Conservation (phyloP, 2,113 vertebrate species). For the Notiomystis cincta region DNA sequence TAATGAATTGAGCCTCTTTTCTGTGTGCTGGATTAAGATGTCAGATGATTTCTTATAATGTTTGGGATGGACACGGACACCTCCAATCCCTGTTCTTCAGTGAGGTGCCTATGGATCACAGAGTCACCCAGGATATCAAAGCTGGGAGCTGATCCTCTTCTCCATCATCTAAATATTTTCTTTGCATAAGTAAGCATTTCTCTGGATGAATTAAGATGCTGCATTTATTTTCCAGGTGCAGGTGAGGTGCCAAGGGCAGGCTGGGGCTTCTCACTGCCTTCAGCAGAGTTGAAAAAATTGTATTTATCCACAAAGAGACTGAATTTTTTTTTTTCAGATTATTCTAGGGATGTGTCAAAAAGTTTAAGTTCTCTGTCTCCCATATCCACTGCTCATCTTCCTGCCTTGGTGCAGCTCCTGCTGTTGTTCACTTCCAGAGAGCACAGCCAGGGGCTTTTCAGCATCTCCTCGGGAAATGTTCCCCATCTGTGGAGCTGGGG, state of each 20-base stretch:
- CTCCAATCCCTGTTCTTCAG: neutral
- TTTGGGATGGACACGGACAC: neutral
- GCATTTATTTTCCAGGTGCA: neutral
- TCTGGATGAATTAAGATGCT: neutral
- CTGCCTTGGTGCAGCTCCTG: neutral
- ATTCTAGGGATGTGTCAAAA: neutral
- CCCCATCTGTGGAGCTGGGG: neutral
- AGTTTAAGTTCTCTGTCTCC: neutral
- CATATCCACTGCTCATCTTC: neutral
- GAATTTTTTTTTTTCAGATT: neutral
- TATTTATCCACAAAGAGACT: neutral
- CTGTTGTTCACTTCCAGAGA: neutral
- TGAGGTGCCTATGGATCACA: neutral
- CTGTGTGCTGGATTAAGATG: neutral
- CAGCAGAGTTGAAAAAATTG: neutral
- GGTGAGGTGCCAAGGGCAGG: neutral
- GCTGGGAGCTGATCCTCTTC: neutral
- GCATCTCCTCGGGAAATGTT: neutral
- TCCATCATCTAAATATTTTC: neutral
- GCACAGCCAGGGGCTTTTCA: neutral
- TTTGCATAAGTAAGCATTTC: neutral
- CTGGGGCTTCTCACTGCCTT: neutral
- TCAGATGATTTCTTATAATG: neutral
- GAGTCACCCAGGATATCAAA: neutral
- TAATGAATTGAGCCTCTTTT: neutral